Evolutionary conservation across 1,140 invertebrate genomes (phyloP).

Genomic region (Lineus longissimus): DNA sequence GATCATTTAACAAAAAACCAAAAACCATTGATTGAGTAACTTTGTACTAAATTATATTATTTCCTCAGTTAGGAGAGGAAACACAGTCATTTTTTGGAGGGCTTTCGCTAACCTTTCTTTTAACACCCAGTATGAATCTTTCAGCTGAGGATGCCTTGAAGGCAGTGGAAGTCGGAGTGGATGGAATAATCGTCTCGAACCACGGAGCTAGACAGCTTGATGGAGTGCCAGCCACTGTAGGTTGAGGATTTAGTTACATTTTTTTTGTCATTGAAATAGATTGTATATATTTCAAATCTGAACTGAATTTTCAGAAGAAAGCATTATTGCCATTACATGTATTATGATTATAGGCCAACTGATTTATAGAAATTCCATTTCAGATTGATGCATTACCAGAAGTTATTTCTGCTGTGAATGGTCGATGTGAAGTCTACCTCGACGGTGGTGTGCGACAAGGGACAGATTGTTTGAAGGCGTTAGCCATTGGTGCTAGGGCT

Average conservation of each 20-base stretch:
- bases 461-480: slow-evolving; percentile 84
- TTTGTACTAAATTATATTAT: too few species aligned
- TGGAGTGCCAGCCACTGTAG: slow-evolving; percentile 73
- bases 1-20: too few species aligned
- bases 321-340: too few species aligned
- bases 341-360: too few species aligned
- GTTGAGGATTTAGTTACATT: too few species aligned
- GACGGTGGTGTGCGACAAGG: slow-evolving; percentile 86
- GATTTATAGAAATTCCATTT: slow-evolving; percentile 11
- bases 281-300: neutral
- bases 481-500: slow-evolving; percentile 80
- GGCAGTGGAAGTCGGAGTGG: slow-evolving; percentile 69
- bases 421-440: slow-evolving; percentile 72
- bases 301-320: too few species aligned
- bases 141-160: slow-evolving; percentile 79
- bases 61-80: too few species aligned
- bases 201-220: slow-evolving; percentile 88
- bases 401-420: slow-evolving; percentile 71
- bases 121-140: slow-evolving; percentile 56
- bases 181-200: slow-evolving; percentile 83
- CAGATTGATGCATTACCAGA: slow-evolving; percentile 85
- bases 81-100: too few species aligned
- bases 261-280: neutral
- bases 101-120: too few species aligned
- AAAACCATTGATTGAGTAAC: too few species aligned